phyloP scores from a whole-genome alignment of 2,113 vertebrate species.

The Chrysochloris asiatica region DNA sequence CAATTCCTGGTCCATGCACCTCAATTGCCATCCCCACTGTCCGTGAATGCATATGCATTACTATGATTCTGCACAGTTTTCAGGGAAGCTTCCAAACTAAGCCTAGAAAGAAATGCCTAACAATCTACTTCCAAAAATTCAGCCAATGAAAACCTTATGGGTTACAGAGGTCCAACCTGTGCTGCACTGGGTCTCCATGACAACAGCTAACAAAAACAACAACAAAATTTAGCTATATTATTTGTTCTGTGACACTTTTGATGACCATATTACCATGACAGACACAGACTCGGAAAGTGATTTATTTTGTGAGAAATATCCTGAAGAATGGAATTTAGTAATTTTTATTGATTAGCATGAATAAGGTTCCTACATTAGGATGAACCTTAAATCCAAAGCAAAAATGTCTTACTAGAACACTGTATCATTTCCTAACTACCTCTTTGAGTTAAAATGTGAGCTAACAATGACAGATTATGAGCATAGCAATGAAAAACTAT shows the following conservation, averaged over 20 bases:
- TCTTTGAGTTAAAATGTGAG: neutral
- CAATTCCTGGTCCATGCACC: neutral
- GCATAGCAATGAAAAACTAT: neutral
- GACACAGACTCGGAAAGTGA: neutral
- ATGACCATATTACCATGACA: neutral
- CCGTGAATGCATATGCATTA: neutral
- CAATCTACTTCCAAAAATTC: neutral
- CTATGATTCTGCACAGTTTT: neutral
- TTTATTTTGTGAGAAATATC: slow-evolving; percentile 30
- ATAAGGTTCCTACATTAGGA: neutral
- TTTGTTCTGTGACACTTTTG: neutral
- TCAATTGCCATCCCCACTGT: neutral
- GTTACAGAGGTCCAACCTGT: neutral
- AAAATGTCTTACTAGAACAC: neutral
- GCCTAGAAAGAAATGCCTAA: neutral
- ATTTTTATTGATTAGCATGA: neutral
- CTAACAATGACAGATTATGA: neutral
- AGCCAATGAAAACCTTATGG: neutral
- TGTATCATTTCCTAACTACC: neutral
- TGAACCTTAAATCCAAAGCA: neutral
- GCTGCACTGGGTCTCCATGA: neutral
- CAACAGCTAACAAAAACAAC: neutral
- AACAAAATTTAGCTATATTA: neutral
- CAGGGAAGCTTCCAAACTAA: neutral
- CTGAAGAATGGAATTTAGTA: neutral